These are phyloP conservation scores for Takifugu ocellatus DNA, from an alignment of 2,797 vertebrate species.

Conservation along the genomic window DNA sequence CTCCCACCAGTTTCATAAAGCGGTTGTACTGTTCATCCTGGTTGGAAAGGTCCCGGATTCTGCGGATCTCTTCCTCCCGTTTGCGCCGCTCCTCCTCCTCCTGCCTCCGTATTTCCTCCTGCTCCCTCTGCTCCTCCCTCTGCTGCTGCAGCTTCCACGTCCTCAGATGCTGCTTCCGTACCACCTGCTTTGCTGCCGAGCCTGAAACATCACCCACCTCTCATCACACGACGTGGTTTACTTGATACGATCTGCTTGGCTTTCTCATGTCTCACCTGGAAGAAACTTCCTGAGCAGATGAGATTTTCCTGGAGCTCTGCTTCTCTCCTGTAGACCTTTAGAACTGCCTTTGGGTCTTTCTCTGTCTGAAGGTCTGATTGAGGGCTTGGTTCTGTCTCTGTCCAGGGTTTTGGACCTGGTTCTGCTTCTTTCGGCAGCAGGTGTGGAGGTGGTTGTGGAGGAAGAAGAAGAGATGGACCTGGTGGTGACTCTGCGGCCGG, in stretches of 20 bases:
- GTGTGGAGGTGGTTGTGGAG: slow-evolving; percentile 11
- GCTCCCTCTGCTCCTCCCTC: slow-evolving; percentile 77
- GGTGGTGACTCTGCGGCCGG: slow-evolving; percentile 57
- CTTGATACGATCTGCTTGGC: background rate
- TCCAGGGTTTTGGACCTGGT: slow-evolving; percentile 36
- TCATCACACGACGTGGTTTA: background rate
- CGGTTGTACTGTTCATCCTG: slow-evolving; percentile 98
- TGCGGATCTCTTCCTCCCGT: slow-evolving; percentile 93
- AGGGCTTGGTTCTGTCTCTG: slow-evolving; percentile 31
- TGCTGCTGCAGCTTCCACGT: slow-evolving; percentile 88
- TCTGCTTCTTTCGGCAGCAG: slow-evolving; percentile 48
- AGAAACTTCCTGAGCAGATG: slow-evolving; percentile 79
- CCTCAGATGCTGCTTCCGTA: slow-evolving; percentile 87
- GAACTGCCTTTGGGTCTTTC: slow-evolving; percentile 66
- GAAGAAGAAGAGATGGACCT: slow-evolving; percentile 41
- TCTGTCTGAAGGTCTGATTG: slow-evolving; percentile 62
- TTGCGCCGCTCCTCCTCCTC: slow-evolving; percentile 91
- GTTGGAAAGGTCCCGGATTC: slow-evolving; percentile 93
- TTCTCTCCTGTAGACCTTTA: slow-evolving; percentile 73
- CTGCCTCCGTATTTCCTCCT: slow-evolving; percentile 81
- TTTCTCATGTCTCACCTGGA: slow-evolving; percentile 58
- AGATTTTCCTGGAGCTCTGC: slow-evolving; percentile 74
- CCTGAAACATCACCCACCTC: slow-evolving; percentile 27
- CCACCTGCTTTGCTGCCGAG: slow-evolving; percentile 79
- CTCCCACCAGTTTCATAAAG: slow-evolving; percentile 97